Evolutionary conservation across 2,888 invertebrate genomes (phyloP), one percentile per base, ranked within the genome.

Genomic region (Aleiodes leptofemur): DNA sequence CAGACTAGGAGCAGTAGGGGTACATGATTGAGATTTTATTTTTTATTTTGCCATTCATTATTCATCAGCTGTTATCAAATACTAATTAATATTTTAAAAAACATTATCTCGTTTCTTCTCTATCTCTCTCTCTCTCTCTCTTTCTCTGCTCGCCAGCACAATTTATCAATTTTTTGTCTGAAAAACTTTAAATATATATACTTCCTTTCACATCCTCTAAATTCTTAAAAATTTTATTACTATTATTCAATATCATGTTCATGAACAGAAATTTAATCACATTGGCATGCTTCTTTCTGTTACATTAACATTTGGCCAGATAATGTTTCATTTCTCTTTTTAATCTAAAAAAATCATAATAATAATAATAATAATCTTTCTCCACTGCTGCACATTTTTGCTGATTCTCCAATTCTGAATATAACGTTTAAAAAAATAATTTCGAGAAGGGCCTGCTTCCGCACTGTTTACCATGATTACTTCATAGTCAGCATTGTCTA

Each of bases 1-100:
- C 88, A 83, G 87, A 86, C 88, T 87, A 86, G 86, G 84, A 89
- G 85, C 86, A 89, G 84, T 89, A 89, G 89, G 90, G 68, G 88
- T 89, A 89, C 88, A 88, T 89, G 84, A 77, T 83, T 72, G 61
- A 74, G 74, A 72, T 73, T 73, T 74, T 80, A 70, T 80, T 68
- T 79, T 75, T 55, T 73, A 48, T 78, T 57, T 78, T 51, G 68
- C 29, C 57, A 57, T 72, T 56, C 16, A 16, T 50, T 69, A 68
- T 76, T 78, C 72, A 43, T 77, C 70, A 74, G 69, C 69, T 64
- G 34, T 59, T 64, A 56, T 43, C 38, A 29, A 55, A 38, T n/a
- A 38, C 8, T 38, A 38, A 38, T 38, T 38, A 38, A 38, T 75
- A 51, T 55, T 59, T 23, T 23, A 51, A 56, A 14, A 23, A 59